Conservation (phyloP, 1,140 invertebrate species). For the Hermatobates lingyangjiaoensis region DNA sequence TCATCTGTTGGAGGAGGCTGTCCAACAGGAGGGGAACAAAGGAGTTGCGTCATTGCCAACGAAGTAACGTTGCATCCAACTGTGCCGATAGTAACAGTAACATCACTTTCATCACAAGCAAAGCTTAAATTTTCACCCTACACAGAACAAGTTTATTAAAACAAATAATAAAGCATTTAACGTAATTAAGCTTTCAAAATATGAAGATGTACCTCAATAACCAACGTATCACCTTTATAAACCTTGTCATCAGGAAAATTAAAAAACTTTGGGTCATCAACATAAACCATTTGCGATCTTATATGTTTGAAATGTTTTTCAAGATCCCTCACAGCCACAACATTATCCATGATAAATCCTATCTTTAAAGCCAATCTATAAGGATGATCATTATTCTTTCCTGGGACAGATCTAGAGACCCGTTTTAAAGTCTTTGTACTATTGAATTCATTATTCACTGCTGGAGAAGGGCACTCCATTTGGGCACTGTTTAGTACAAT, state of each 20-base stretch:
- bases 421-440: conserved; percentile 6
- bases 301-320: conserved; percentile 68
- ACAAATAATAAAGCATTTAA: neutral
- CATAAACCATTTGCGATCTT: conserved; percentile 62
- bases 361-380: conserved; percentile 30
- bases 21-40: conserved; percentile 71
- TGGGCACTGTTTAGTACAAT: conserved; percentile 67
- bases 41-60: conserved; percentile 64
- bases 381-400: conserved; percentile 12
- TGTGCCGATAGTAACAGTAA: conserved; percentile 79
- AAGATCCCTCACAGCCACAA: conserved; percentile 67
- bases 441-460: conserved; percentile 39
- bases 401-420: conserved; percentile 7
- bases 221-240: conserved; percentile 84
- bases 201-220: conserved; percentile 50
- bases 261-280: conserved; percentile 79
- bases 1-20: conserved; percentile 77
- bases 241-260: conserved; percentile 74
- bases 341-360: conserved; percentile 92
- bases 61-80: conserved; percentile 82
- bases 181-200: neutral
- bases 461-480: conserved; percentile 89
- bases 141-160: conserved; percentile 8
- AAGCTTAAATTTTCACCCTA: conserved; percentile 73
- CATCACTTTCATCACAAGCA: conserved; percentile 80